These are phyloP conservation scores for Drosophila obscura DNA, from an alignment of 1,140 invertebrate species.

Conservation along the genomic window DNA sequence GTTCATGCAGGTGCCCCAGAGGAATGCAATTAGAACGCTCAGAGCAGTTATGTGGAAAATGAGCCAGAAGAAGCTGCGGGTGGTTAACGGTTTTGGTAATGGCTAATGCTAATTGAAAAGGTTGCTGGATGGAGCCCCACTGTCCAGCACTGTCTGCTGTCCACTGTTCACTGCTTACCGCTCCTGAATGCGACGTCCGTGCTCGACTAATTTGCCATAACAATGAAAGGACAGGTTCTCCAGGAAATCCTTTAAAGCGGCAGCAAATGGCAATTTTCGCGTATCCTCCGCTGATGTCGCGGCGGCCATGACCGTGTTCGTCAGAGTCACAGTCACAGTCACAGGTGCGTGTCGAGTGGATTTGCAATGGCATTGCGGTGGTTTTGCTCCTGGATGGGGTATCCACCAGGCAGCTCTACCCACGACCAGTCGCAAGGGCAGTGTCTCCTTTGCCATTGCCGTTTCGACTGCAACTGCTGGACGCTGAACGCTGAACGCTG, in stretches of 20 bases:
- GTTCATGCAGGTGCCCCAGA: conserved; percentile 84
- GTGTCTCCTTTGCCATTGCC: conserved; percentile 17
- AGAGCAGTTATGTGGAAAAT: conserved; percentile 84
- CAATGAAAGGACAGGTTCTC: conserved; percentile 81
- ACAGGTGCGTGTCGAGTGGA: conserved; percentile 1
- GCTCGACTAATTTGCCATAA: conserved; percentile 82
- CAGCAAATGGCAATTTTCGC: conserved; percentile 76
- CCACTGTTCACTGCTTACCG: conserved; percentile 53
- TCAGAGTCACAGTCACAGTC: conserved; percentile 12
- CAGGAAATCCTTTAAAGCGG: conserved; percentile 79
- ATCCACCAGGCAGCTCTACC: conserved; percentile 79
- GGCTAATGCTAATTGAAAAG: conserved; percentile 64
- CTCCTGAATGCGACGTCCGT: conserved; percentile 65
- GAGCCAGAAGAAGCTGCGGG: conserved; percentile 85
- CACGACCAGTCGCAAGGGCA: conserved; percentile 41
- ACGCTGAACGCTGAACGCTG: conserved; percentile 34
- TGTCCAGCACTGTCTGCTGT: too few species aligned
- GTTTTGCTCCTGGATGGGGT: conserved; percentile 30
- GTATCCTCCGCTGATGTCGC: conserved; percentile 33
- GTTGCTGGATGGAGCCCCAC: not conserved
- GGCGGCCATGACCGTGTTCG: conserved; percentile 6
- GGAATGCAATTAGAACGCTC: conserved; percentile 84
- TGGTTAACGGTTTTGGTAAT: conserved; percentile 28
- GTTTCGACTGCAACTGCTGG: conserved; percentile 70
- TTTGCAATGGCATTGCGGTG: not conserved